Percentiles rank a stretch among this genome's conserved stretches.
These are phyloP conservation scores for Spheniscus mendiculus DNA, from an alignment of 2,113 vertebrate species.

Conservation along the genomic window DNA sequence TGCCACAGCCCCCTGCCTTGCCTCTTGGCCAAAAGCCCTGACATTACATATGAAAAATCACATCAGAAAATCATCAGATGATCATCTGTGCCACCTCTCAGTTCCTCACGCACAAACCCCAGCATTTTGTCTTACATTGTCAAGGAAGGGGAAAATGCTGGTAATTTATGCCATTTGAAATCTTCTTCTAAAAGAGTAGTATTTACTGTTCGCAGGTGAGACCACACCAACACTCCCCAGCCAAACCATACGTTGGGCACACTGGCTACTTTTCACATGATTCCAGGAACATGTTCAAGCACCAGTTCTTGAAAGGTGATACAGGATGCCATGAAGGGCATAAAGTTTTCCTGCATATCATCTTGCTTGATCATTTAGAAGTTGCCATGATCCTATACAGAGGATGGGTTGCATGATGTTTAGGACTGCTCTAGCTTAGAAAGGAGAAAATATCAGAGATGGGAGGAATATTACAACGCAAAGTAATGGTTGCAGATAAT, in stretches of 20 bases:
- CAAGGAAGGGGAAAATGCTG: neutral
- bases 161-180: neutral
- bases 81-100: neutral
- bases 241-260: neutral
- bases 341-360: neutral
- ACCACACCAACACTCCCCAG: neutral
- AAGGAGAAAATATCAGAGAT: neutral
- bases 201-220: neutral
- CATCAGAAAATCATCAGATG: neutral
- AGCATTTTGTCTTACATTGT: neutral
- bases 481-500: neutral
- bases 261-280: neutral
- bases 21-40: neutral
- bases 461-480: neutral
- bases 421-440: neutral
- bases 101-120: neutral
- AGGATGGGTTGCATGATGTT: accelerated
- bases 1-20: neutral
- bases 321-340: neutral
- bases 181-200: neutral
- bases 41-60: neutral
- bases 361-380: neutral
- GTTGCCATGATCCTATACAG: neutral
- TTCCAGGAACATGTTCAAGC: neutral
- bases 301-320: neutral